phyloP scores from a whole-genome alignment of 2,113 vertebrate genomes.

The Eupsittula cactorum region DNA sequence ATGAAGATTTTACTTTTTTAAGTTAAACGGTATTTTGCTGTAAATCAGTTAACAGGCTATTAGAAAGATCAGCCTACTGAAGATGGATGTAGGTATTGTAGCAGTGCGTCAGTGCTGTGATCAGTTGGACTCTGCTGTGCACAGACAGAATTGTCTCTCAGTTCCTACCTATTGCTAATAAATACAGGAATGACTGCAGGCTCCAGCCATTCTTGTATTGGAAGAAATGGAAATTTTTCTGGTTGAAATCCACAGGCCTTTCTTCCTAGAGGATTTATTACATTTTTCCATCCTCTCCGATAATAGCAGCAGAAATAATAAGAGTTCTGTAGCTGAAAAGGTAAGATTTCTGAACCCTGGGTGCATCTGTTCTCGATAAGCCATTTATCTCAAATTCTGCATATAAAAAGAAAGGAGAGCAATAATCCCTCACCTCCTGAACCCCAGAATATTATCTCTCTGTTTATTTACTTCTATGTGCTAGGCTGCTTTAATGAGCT shows the following conservation, averaged over 20 bases:
- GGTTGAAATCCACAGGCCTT: not conserved
- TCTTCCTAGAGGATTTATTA: not conserved
- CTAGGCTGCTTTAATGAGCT: not conserved
- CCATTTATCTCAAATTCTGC: not conserved
- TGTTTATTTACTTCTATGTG: not conserved
- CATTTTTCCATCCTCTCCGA: not conserved
- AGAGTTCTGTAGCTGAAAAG: not conserved
- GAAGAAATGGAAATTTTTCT: slow-evolving; percentile 29
- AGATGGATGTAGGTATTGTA: not conserved
- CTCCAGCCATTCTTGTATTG: not conserved
- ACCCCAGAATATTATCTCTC: not conserved
- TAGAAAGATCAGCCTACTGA: not conserved
- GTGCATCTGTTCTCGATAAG: not conserved
- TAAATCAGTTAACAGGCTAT: not conserved
- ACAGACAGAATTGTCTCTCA: not conserved
- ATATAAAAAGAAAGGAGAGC: not conserved
- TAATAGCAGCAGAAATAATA: not conserved
- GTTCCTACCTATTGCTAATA: not conserved
- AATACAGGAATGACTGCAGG: not conserved
- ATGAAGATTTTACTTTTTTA: not conserved
- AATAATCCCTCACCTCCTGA: not conserved
- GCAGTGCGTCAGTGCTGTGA: not conserved
- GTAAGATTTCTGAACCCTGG: not conserved
- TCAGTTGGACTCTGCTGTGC: not conserved
- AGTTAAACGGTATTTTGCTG: not conserved